A percentile compares a stretch with the other conserved stretches of the same genome.
Conservation (phyloP, 2,797 vertebrate genomes). For the Notolabrus celidotus region DNA sequence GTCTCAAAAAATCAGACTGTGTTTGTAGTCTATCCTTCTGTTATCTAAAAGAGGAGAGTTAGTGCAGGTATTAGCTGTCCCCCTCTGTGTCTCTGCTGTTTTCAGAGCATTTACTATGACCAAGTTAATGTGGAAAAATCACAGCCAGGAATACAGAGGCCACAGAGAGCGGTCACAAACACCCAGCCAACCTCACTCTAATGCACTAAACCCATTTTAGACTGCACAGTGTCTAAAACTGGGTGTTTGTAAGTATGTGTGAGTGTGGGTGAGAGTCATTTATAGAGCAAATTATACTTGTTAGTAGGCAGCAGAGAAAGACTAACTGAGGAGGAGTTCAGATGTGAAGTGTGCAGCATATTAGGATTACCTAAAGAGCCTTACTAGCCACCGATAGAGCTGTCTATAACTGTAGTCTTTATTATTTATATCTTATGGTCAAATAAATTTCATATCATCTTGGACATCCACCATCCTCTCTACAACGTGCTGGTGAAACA, state of each 20-base stretch:
- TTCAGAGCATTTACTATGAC: slow-evolving; percentile 28
- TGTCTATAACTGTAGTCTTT: too few species aligned
- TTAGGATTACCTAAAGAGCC: background rate
- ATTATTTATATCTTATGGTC: background rate
- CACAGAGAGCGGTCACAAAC: slow-evolving; percentile 18
- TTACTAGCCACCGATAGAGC: too few species aligned
- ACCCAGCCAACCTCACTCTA: slow-evolving; percentile 33
- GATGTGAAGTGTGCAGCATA: slow-evolving; percentile 3
- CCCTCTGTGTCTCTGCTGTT: slow-evolving; percentile 16
- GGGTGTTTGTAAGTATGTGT: slow-evolving; percentile 12
- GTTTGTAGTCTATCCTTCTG: background rate
- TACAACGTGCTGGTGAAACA: too few species aligned
- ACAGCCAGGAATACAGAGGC: slow-evolving; percentile 31
- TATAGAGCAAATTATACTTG: slow-evolving; percentile 7
- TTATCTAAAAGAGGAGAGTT: slow-evolving; percentile 7
- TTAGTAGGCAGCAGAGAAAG: background rate
- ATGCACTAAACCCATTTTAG: slow-evolving; percentile 44
- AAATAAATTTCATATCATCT: too few species aligned
- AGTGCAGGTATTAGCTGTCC: background rate
- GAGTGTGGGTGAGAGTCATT: slow-evolving; percentile 3
- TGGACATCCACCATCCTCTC: too few species aligned
- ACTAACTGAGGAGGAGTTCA: background rate
- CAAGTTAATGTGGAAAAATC: slow-evolving; percentile 62
- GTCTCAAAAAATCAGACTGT: background rate
- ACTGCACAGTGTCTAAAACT: slow-evolving; percentile 19